Evolutionary conservation across 2,113 vertebrate species (phyloP), one percentile per base, ranked within the genome.

Genomic region (Neopipo cinnamomea): DNA sequence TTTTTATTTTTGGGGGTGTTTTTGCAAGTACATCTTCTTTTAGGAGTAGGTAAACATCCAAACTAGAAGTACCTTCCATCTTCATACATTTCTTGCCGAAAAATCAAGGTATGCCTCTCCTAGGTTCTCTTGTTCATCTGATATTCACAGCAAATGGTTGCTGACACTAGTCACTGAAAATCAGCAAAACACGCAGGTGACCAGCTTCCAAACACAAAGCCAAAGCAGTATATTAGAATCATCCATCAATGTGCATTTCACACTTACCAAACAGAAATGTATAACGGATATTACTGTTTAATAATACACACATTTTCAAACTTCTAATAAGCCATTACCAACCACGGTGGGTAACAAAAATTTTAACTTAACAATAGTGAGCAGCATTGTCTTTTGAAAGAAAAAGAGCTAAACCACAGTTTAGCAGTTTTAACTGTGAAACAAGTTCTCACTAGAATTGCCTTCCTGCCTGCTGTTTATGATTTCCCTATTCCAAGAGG

Each of bases 261-360:
- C 42, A 59, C 91, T 92, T 86, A 68, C 88, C 91, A 95, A 93
- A 73, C 23, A 89, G 82, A 90, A 95, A 96, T 56, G 27, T 68
- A 58, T 30, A 89, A 87, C 33, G 35, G 76, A 58, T 67, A 93
- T 96, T 88, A 88, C 22, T 70, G 23, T 58, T 94, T 91, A 91
- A 80, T 79, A 94, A 90, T 28, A 85, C 22, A 71, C 31, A 78
- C 30, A 88, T 80, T 95, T 95, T 86, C 78, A 80, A 91, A 44
- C 46, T 94, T 96, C 68, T 68, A 91, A 89, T 89, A 97, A 65
- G 49, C 77, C 78, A 95, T 94, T 97, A 92, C 28, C n/a, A 95
- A 89, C 73, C 96, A 77, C 11, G 50, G 37, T 61, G 65, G 35
- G 22, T 71, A 93, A 88, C 35, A 83, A 85, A 88, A 95, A 74